Percentiles rank a stretch among this genome's conserved stretches.
phyloP scores from a whole-genome alignment of 1,140 invertebrate genomes.

The Calephelis nemesis region DNA sequence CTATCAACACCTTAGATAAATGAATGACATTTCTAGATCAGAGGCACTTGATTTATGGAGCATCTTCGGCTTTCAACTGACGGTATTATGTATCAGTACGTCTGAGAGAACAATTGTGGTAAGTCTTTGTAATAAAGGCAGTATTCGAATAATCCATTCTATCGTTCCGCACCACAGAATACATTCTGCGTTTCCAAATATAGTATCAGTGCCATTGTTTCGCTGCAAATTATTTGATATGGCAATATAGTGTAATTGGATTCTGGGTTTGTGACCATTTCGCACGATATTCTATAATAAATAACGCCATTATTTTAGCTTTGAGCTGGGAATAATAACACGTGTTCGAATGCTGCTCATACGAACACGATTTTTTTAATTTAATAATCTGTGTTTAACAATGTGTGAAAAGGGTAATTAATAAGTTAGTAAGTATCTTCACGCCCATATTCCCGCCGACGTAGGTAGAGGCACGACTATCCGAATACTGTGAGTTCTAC shows the following conservation, averaged over 20 bases:
- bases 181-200: constrained; percentile 16
- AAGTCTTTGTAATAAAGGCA: constrained; percentile 23
- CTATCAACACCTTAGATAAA: constrained; percentile 8
- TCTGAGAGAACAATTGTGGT: constrained; percentile 27
- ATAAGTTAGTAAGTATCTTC: too few relatives aligned
- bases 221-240: constrained; percentile 17
- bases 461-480: too few relatives aligned
- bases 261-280: constrained; percentile 13
- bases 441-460: too few relatives aligned
- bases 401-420: too few relatives aligned
- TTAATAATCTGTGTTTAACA: too few relatives aligned
- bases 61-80: constrained; percentile 31
- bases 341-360: too few relatives aligned
- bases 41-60: constrained; percentile 34
- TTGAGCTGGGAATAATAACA: too few relatives aligned
- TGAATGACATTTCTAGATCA: constrained; percentile 57
- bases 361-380: too few relatives aligned
- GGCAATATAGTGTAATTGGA: constrained; percentile 15
- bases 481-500: too few relatives aligned
- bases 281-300: constrained; percentile 7
- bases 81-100: constrained; percentile 38
- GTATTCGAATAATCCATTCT: constrained; percentile 11
- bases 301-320: not conserved
- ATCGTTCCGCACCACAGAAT: constrained; percentile 1
- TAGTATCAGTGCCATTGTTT: constrained; percentile 14